Evolutionary conservation across 1,140 invertebrate species (phyloP), one percentile per base, ranked within the genome.

Genomic region (Saccostrea glomerata): DNA sequence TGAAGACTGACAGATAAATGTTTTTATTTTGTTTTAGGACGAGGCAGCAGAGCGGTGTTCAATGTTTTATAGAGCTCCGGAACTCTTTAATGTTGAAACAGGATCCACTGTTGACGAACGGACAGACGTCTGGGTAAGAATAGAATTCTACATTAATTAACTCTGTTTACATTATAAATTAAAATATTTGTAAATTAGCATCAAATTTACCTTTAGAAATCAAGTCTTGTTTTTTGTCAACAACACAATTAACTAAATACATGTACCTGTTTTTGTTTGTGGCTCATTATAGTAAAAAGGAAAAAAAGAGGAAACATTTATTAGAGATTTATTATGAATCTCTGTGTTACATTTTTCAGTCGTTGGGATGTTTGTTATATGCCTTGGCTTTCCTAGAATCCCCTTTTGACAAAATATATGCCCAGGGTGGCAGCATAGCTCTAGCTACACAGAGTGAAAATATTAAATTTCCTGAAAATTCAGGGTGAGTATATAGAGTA

Each of bases 11-110:
- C 47, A 6, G 47, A 1, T 47, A 6, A 47, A 47, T 47, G 6
- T 4, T 73, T 15, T 36, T 13, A 11, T 17, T 77, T 12, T 84
- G n/a, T 89, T 90, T 12, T 85, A 95, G 94, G 98, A 98, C 94
- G 94, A 96, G 83, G 98, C 97, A 11, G 97, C 97, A 86, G 97
- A 98, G 95, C 96, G 97, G 90, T 98, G 97, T 94, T 97, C 97
- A 30, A 98, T 98, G 97, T 96, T 97, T 15, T 98, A 98, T 92
- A 95, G 97, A 93, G 97, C 98, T 25, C 98, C 98, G 23, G 98
- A 98, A 95, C 95, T 98, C 54, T 98, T 98, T 92, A 97, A 97
- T 92, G 97, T 98, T 60, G 97, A 98, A 95, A 97, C 96, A 88
- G 97, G 97, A 92, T 96, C 97, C 93, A 96, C 96, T 92, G 96